Conservation (phyloP, 2,113 vertebrate genomes). For the Camarhynchus parvulus region DNA sequence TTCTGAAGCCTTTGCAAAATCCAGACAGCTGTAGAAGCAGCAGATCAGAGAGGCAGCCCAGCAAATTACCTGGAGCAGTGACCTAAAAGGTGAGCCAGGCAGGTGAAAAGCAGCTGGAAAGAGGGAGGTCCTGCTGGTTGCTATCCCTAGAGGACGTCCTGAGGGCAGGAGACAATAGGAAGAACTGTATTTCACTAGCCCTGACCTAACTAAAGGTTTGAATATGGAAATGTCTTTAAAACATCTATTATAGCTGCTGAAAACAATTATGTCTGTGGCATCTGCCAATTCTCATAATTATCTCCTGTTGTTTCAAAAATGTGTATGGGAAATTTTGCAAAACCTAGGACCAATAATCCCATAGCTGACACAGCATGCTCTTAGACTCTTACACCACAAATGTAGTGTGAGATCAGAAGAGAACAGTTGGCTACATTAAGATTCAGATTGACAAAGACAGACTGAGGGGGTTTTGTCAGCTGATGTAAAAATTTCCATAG, state of each 20-base stretch:
- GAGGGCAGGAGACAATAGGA: neutral
- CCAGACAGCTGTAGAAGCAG: neutral
- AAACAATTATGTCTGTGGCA: conserved; percentile 26
- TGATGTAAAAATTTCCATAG: conserved; percentile 15
- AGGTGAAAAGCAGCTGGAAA: neutral
- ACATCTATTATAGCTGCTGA: conserved; percentile 14
- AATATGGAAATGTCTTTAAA: conserved; percentile 23
- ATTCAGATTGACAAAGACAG: conserved; percentile 22
- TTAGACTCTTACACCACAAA: conserved; percentile 8
- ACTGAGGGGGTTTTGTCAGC: neutral
- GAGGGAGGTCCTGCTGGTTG: neutral
- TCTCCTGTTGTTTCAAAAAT: conserved; percentile 29
- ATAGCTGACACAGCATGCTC: conserved; percentile 22
- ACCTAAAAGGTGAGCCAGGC: neutral
- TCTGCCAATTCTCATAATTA: conserved; percentile 14
- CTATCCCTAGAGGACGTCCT: neutral
- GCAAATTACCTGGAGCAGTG: neutral
- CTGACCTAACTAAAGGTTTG: conserved; percentile 5
- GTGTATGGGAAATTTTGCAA: conserved; percentile 8
- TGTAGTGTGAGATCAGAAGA: neutral
- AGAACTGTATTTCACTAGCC: neutral
- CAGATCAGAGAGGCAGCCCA: neutral
- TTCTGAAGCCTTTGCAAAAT: neutral
- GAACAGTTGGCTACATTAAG: neutral
- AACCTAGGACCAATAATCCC: conserved; percentile 39